phyloP scores from a whole-genome alignment of 1,140 invertebrate species.

The Drosophila hydei region DNA sequence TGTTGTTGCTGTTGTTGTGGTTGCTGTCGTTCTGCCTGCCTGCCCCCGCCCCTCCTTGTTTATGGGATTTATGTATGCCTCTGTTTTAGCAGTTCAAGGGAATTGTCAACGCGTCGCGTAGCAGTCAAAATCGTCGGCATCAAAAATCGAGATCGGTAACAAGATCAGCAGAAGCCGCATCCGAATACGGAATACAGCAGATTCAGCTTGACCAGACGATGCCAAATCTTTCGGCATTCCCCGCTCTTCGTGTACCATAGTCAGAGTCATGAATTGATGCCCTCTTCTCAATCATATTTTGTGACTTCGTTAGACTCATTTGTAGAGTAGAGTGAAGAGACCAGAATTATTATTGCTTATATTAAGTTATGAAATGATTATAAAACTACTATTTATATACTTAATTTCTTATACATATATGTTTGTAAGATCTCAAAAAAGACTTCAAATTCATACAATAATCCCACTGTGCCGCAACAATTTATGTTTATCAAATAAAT shows the following conservation, averaged over 20 bases:
- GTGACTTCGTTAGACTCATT: constrained; percentile 34
- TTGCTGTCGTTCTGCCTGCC: constrained; percentile 1
- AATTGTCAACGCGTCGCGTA: constrained; percentile 72
- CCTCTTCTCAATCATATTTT: constrained; percentile 64
- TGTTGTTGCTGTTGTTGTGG: constrained; percentile 5
- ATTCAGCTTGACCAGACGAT: constrained; percentile 21
- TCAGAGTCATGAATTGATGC: not conserved
- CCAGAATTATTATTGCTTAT: not conserved
- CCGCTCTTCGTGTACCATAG: constrained; percentile 1
- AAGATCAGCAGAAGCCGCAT: constrained; percentile 66
- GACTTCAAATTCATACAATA: too few relatives aligned
- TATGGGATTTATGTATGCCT: constrained; percentile 63
- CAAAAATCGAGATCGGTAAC: constrained; percentile 81
- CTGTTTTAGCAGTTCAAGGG: constrained; percentile 60
- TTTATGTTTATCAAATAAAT: constrained; percentile 38
- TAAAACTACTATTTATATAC: too few relatives aligned
- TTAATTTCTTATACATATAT: too few relatives aligned
- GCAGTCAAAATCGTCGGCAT: constrained; percentile 80
- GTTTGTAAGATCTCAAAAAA: too few relatives aligned
- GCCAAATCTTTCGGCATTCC: constrained; percentile 34
- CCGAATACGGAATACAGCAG: constrained; percentile 27
- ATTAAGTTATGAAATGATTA: not conserved
- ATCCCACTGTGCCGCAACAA: constrained; percentile 33
- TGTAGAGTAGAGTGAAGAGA: constrained; percentile 43
- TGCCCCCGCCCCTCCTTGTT: constrained; percentile 10